These are phyloP conservation scores for Neodiprion lecontei DNA, from an alignment of 1,140 invertebrate genomes.

Conservation along the genomic window DNA sequence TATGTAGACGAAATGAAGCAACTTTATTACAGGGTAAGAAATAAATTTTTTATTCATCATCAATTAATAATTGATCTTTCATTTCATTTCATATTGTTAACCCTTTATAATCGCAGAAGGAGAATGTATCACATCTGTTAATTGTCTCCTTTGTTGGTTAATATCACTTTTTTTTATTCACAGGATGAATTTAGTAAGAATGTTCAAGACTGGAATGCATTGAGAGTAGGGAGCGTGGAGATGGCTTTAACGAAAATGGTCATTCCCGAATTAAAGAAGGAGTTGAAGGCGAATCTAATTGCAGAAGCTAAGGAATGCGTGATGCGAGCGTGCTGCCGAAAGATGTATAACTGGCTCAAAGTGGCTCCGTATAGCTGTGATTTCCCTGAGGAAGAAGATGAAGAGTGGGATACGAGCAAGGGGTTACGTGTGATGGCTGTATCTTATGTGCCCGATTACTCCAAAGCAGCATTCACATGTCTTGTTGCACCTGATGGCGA, in stretches of 20 bases:
- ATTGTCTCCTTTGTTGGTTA: neutral
- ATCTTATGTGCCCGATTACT: slow-evolving; percentile 86
- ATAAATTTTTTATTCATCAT: neutral
- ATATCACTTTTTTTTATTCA: slow-evolving; percentile 33
- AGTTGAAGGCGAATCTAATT: slow-evolving; percentile 81
- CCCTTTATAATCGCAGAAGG: neutral
- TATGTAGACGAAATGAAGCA: slow-evolving; percentile 94
- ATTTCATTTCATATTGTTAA: neutral
- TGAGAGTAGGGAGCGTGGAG: slow-evolving; percentile 87
- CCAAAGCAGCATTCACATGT: slow-evolving; percentile 88
- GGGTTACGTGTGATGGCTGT: slow-evolving; percentile 88
- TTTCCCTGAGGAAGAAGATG: slow-evolving; percentile 85
- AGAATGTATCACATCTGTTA: neutral
- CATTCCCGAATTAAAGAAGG: slow-evolving; percentile 88
- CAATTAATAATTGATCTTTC: neutral
- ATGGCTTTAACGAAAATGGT: slow-evolving; percentile 88
- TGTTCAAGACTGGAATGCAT: slow-evolving; percentile 95
- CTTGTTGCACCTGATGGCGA: slow-evolving; percentile 89
- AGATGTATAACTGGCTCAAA: slow-evolving; percentile 92
- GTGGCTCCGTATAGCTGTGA: slow-evolving; percentile 82
- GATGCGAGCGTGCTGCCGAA: slow-evolving; percentile 81
- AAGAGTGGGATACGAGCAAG: slow-evolving; percentile 88
- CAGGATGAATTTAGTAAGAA: slow-evolving; percentile 96
- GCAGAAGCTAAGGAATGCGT: slow-evolving; percentile 91
- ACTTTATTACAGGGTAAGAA: slow-evolving; percentile 78